phyloP scores from a whole-genome alignment of 1,140 invertebrate species.

The Drosophila burlai region DNA sequence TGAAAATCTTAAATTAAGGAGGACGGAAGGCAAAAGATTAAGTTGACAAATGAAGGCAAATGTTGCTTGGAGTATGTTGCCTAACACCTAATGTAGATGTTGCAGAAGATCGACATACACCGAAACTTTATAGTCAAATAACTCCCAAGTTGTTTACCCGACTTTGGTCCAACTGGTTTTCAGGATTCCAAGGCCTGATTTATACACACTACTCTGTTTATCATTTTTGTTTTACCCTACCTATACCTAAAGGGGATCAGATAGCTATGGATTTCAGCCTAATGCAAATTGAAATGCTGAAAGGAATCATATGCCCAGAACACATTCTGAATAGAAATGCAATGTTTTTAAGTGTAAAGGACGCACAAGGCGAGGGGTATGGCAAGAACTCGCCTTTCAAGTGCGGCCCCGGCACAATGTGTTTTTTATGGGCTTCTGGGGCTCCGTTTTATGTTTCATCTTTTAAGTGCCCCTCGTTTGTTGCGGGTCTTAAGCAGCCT shows the following conservation, averaged over 20 bases:
- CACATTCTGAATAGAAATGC: neutral
- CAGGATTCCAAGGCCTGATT: neutral
- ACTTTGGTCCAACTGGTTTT: neutral
- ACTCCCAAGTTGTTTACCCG: neutral
- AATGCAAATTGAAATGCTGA: neutral
- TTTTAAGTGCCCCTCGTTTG: slow-evolving; percentile 76
- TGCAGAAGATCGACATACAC: neutral
- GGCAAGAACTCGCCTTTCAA: slow-evolving; percentile 58
- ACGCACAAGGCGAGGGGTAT: slow-evolving; percentile 10
- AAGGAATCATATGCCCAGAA: neutral
- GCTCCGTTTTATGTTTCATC: slow-evolving; percentile 79
- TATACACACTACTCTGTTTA: neutral
- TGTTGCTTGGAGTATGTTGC: neutral
- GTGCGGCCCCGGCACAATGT: slow-evolving; percentile 74
- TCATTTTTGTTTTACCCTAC: too few species aligned
- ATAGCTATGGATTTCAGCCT: neutral
- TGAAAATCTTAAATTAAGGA: neutral
- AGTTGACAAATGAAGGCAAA: neutral
- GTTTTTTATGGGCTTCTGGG: slow-evolving; percentile 77
- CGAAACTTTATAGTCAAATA: neutral
- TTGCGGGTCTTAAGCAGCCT: slow-evolving; percentile 70
- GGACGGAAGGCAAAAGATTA: neutral
- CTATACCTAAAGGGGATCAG: neutral
- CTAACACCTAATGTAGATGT: neutral
- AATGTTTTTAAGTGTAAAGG: slow-evolving; percentile 22